A percentile compares a stretch with the other conserved stretches of the same genome.
These are phyloP conservation scores for Danio tinwini DNA, from an alignment of 2,797 vertebrate genomes.

Conservation along the genomic window DNA sequence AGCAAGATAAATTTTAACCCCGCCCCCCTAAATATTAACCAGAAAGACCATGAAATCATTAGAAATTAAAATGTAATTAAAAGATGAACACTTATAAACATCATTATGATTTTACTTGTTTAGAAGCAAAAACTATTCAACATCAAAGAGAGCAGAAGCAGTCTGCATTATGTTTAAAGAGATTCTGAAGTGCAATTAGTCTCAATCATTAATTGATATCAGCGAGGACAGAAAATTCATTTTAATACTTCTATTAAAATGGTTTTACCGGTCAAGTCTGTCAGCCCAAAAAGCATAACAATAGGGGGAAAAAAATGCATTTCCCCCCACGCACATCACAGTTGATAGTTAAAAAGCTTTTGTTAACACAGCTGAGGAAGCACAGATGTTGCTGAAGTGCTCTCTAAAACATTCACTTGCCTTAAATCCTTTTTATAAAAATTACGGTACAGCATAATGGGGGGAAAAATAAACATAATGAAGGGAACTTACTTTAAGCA, in stretches of 20 bases:
- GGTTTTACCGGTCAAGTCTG: conserved; percentile 54
- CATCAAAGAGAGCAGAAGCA: conserved; percentile 64
- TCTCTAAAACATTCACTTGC: not conserved
- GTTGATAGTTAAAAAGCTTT: not conserved
- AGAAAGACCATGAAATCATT: not conserved
- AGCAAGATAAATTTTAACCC: not conserved
- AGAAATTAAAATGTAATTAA: not conserved
- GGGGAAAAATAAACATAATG: too few species aligned
- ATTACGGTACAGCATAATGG: not conserved
- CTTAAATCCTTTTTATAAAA: conserved; percentile 2
- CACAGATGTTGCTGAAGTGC: not conserved
- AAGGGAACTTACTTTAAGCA: conserved; percentile 39
- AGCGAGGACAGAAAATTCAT: conserved; percentile 68
- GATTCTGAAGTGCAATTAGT: conserved; percentile 75
- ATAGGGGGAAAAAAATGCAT: conserved; percentile 56
- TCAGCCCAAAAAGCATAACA: conserved; percentile 59
- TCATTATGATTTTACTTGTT: not conserved
- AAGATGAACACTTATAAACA: not conserved
- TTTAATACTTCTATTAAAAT: conserved; percentile 72
- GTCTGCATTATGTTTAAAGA: conserved; percentile 71
- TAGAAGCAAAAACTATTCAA: not conserved
- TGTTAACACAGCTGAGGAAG: conserved; percentile 18
- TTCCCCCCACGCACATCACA: not conserved
- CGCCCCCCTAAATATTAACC: not conserved
- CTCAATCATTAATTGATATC: conserved; percentile 73